Percentiles rank a stretch among this genome's conserved stretches.
phyloP scores from a whole-genome alignment of 1,140 invertebrate species.

The Macrobrachium nipponense region DNA sequence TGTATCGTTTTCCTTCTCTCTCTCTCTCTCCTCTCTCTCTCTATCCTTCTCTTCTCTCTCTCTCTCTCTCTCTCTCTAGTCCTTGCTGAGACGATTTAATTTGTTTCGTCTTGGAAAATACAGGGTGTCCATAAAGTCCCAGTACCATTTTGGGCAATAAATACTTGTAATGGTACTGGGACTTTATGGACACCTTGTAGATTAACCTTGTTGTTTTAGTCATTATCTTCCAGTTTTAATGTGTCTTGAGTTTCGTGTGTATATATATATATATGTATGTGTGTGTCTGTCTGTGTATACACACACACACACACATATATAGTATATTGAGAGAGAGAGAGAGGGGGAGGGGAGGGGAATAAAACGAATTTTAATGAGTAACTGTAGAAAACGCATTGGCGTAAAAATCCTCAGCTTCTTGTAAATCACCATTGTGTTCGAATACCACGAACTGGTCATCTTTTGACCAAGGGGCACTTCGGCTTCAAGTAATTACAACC shows the following conservation, averaged over 20 bases:
- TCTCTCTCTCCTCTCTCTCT: neutral
- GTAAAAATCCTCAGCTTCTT: neutral
- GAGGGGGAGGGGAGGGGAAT: neutral
- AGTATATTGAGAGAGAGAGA: constrained; percentile 18
- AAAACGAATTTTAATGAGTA: neutral
- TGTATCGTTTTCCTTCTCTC: neutral
- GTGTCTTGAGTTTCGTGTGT: neutral
- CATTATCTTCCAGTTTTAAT: neutral
- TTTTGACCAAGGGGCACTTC: too few species aligned
- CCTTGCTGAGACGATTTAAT: too few species aligned
- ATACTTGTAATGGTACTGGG: too few species aligned
- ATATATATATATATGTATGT: constrained; percentile 1
- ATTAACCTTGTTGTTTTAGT: neutral
- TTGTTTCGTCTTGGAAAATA: too few species aligned
- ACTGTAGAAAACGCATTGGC: neutral
- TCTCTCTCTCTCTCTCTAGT: too few species aligned
- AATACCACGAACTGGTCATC: too few species aligned
- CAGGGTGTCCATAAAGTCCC: too few species aligned
- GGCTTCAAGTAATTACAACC: too few species aligned
- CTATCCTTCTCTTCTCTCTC: constrained; percentile 7
- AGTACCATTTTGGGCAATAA: too few species aligned
- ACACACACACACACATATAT: neutral
- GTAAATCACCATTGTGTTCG: neutral
- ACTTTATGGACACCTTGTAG: too few species aligned
- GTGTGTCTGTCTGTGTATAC: neutral